Base-by-base conservation (phyloP, 2,797 vertebrate species). In the Orestias chungarensis region DNA sequence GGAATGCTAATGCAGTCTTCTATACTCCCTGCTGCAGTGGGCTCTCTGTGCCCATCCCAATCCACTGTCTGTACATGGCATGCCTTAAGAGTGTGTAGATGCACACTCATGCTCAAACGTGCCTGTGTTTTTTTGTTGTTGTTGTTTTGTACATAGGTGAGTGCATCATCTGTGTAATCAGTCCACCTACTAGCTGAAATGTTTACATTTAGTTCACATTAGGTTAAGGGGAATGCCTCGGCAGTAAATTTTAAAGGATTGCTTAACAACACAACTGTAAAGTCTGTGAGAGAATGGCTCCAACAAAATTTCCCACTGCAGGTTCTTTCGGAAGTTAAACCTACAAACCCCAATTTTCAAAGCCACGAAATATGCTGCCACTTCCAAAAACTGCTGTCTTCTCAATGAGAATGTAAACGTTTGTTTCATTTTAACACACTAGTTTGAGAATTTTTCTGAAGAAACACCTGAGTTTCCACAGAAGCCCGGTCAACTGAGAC, bases 1-100 rank as follows among this genome's bases (percentile, higher is more conserved):
- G 91, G 89, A 90, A 93, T 92, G 92, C 89, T 92, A 92, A 93
- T 92, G 90, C 93, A 91, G 93, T 91, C 89, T 88, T 88, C 85
- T 82, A 70, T 89, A 84, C 87, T 91, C 87, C 87, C 87, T 92
- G 83, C 91, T 91, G 92, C 90, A 93, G 89, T 92, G 88, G 89
- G 86, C 89, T 90, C 81, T 80, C 80, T 78, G 75, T 89, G 87
- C 89, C 87, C 90, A 91, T 90, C 83, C 89, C 89, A 86, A 83
- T 76, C 80, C 79, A 77, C 82, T 85, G 81, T 87, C 79, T 87
- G 79, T 86, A 78, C 76, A 85, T 74, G 78, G 79, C 69, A 77
- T 81, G 73, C 64, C 57, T 35, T 83, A 72, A 66, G 67, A 75
- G 70, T 80, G 52, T 74, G 52, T 61, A 23, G 31, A 6, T 14